phyloP scores from a whole-genome alignment of 1,140 invertebrate genomes.

The Lordiphosa collinella region DNA sequence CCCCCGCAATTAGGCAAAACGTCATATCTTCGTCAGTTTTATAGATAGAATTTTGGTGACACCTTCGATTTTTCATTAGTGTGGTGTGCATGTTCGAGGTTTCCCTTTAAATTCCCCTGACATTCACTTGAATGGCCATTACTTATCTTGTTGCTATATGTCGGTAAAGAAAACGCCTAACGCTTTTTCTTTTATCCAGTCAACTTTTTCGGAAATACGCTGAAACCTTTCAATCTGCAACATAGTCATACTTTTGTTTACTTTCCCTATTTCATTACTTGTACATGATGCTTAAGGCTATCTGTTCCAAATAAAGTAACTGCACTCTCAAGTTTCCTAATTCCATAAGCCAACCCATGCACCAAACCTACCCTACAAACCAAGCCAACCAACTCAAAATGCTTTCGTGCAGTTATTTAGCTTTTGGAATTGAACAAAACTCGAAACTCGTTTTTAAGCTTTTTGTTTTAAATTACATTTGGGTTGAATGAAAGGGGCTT shows the following conservation, averaged over 20 bases:
- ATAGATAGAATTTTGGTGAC: no score
- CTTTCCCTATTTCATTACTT: slow-evolving; percentile 13
- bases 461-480: slow-evolving; percentile 17
- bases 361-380: background rate
- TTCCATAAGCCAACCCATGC: slow-evolving; percentile 1
- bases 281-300: background rate
- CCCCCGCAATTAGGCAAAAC: no score
- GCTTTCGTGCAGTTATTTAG: slow-evolving; percentile 31
- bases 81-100: no score
- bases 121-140: no score
- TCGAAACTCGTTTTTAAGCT: slow-evolving; percentile 17
- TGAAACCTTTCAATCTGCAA: no score
- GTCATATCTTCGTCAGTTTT: no score
- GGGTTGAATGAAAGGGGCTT: slow-evolving; percentile 32
- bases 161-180: no score
- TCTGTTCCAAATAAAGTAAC: slow-evolving; percentile 5
- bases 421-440: slow-evolving; percentile 33
- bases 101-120: no score
- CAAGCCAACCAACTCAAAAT: slow-evolving; percentile 1
- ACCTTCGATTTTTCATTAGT: no score
- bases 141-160: no score
- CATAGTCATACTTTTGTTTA: background rate
- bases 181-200: no score
- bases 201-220: no score
- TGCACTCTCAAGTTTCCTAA: slow-evolving; percentile 35